Evolutionary conservation across 2,888 invertebrate genomes (phyloP).

Genomic region (Thera obeliscata): DNA sequence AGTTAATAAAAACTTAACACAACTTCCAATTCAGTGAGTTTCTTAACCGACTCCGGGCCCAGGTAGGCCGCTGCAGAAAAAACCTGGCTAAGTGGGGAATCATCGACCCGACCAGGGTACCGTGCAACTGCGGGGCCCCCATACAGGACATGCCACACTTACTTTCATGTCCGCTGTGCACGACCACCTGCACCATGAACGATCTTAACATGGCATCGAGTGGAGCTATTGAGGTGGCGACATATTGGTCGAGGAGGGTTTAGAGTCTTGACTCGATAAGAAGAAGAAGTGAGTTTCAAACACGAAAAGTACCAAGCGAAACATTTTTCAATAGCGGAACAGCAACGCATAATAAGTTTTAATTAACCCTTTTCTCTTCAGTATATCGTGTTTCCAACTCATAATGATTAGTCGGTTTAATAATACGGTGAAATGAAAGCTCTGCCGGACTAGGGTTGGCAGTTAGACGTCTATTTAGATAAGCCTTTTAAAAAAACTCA

Average conservation of each 20-base stretch:
- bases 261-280: too few species aligned
- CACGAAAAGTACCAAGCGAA: slow-evolving; percentile 1
- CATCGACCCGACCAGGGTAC: too few species aligned
- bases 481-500: neutral
- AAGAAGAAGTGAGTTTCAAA: neutral
- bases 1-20: neutral
- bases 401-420: slow-evolving; percentile 60
- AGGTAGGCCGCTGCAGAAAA: too few species aligned
- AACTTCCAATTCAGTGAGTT: slow-evolving; percentile 1
- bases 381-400: slow-evolving; percentile 51
- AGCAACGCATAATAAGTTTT: slow-evolving; percentile 29
- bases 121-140: too few species aligned
- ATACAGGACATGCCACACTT: too few species aligned
- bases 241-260: too few species aligned
- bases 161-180: too few species aligned
- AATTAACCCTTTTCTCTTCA: slow-evolving; percentile 40
- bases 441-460: slow-evolving; percentile 31
- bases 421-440: slow-evolving; percentile 51
- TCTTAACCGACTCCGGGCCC: too few species aligned
- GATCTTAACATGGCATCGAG: too few species aligned
- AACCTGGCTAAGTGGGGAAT: too few species aligned
- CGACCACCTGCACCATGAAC: too few species aligned
- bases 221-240: too few species aligned
- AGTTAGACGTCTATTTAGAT: slow-evolving; percentile 3
- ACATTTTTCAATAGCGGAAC: slow-evolving; percentile 19